Evolutionary conservation across 2,113 vertebrate genomes (phyloP).

Genomic region (Opisthocomus hoazin): DNA sequence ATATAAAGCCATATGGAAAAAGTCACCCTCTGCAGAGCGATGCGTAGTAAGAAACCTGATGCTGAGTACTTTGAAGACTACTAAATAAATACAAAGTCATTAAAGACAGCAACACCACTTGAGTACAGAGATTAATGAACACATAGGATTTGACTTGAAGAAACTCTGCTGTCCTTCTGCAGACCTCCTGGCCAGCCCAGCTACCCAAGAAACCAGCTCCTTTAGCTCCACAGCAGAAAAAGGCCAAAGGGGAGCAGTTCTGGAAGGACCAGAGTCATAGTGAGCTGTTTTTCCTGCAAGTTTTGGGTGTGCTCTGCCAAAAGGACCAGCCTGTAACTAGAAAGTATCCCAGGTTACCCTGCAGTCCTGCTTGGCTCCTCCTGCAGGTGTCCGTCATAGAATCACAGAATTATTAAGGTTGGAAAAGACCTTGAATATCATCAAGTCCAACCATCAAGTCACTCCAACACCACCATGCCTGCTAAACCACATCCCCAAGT

Average conservation of each 20-base stretch:
- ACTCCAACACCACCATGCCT: too few species aligned
- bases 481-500: too few species aligned
- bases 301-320: not conserved
- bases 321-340: not conserved
- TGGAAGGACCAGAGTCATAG: not conserved
- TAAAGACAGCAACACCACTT: not conserved
- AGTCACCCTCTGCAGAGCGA: not conserved
- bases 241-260: fast-evolving
- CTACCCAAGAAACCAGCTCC: not conserved
- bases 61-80: fast-evolving
- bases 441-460: too few species aligned
- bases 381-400: fast-evolving
- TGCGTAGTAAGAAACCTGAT: not conserved
- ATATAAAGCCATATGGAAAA: not conserved
- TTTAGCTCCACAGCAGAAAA: not conserved
- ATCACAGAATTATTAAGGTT: too few species aligned
- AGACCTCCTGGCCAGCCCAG: not conserved
- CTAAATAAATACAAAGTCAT: not conserved
- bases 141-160: not conserved
- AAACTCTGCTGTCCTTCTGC: fast-evolving
- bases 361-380: not conserved
- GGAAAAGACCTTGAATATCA: too few species aligned
- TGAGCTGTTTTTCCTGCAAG: not conserved
- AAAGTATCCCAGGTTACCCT: fast-evolving
- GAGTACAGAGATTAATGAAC: not conserved